Evolutionary conservation across 2,113 vertebrate species (phyloP).

Genomic region (Urocolius indicus): DNA sequence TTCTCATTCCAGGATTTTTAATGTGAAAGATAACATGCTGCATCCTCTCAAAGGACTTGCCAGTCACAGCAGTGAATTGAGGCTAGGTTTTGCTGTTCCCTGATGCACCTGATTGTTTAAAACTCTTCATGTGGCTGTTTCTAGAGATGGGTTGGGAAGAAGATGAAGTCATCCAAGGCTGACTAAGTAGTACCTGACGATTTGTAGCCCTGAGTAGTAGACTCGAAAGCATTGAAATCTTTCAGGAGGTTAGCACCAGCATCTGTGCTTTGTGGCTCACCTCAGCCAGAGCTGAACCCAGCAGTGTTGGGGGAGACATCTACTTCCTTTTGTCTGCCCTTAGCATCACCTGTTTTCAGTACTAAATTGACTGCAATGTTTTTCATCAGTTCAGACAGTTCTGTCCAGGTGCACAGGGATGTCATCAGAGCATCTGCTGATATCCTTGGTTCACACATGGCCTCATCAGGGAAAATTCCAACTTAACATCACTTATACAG

Average conservation of each 20-base stretch:
- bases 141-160: background rate
- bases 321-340: background rate
- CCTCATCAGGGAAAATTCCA: background rate
- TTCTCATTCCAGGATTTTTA: background rate
- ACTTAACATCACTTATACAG: background rate
- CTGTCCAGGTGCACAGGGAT: background rate
- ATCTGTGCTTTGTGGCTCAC: accelerated
- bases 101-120: background rate
- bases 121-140: accelerated
- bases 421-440: background rate
- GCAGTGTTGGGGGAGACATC: background rate
- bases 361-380: background rate
- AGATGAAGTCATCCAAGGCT: background rate
- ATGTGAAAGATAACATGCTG: accelerated
- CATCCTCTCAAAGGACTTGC: background rate
- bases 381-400: background rate
- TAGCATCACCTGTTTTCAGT: background rate
- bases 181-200: background rate
- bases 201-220: background rate
- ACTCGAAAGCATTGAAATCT: background rate
- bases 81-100: background rate
- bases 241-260: background rate
- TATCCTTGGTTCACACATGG: background rate
- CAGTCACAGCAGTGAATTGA: accelerated
- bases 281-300: background rate